Percentiles rank a stretch among this genome's conserved stretches.
These are phyloP conservation scores for Apotomis capreana DNA, from an alignment of 2,888 invertebrate species.

Conservation along the genomic window DNA sequence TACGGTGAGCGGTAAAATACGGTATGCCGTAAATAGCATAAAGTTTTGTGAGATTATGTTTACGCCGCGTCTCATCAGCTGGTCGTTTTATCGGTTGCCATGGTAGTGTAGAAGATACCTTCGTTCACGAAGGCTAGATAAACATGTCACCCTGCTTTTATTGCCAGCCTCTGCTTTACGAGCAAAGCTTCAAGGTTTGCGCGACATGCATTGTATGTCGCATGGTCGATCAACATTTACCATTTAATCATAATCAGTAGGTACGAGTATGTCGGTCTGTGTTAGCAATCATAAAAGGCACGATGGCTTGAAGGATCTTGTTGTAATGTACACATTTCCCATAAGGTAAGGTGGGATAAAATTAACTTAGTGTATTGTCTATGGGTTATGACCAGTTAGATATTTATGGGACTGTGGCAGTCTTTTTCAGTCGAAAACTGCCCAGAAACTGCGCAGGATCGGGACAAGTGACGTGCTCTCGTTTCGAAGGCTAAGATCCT, in stretches of 20 bases:
- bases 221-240: neutral
- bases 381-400: no score
- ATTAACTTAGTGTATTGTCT: no score
- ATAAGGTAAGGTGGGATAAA: no score
- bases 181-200: slow-evolving; percentile 29
- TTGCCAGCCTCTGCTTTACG: slow-evolving; percentile 53
- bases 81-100: slow-evolving; percentile 56
- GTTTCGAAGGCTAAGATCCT: no score
- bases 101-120: slow-evolving; percentile 2
- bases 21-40: slow-evolving; percentile 56
- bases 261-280: no score
- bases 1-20: slow-evolving; percentile 52
- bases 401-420: no score
- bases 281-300: no score
- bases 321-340: no score
- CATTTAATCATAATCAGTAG: neutral
- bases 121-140: slow-evolving; percentile 52
- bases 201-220: slow-evolving; percentile 14
- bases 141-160: slow-evolving; percentile 58
- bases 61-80: slow-evolving; percentile 61
- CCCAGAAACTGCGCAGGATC: no score
- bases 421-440: no score
- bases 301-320: no score
- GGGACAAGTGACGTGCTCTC: no score
- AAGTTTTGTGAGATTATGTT: slow-evolving; percentile 48